Evolutionary conservation across 1,140 invertebrate species (phyloP), one percentile per base, ranked within the genome.

Genomic region (Cydia strobilella): DNA sequence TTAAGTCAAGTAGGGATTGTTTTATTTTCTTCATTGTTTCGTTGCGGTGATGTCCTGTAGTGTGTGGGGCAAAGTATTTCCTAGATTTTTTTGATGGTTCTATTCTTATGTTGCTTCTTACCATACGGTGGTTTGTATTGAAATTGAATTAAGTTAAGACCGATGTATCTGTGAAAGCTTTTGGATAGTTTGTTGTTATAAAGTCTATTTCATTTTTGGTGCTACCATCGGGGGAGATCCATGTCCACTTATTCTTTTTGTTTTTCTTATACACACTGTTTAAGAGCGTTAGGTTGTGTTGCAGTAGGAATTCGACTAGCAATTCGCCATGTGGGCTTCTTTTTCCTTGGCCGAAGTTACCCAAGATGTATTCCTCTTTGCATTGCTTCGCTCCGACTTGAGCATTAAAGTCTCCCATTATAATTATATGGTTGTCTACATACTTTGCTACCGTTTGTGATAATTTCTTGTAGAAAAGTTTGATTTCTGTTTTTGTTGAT

Each of bases 201-300:
- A 25, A 35, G 74, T 76, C 18, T 74, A 71, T 25, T 74, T 59
- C 72, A 51, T 79, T 79, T 75, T 51, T 76, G 45, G 15, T 10
- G 7, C 63, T 65, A n/a, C 74, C 74, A 12, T 31, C 42, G 18
- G 74, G 74, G 45, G 77, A 79, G 0, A 69, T 73, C 77, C 66
- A 79, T 10, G 75, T 78, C 77, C 77, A 77, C 42, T 71, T 80
- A 20, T 73, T 76, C 23, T 73, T 77, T 54, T 65, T 39, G 3
- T 74, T 77, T 76, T 80, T 80, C 48, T 74, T 77, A 54, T 73
- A 79, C 13, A 76, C 69, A 63, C 35, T 74, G 74, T 78, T 78
- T 39, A 80, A 59, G 42, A 80, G 39, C 12, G 72, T 72, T 18
- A 76, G 23, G 20, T 79, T 74, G n/a, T 78, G 74, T 74, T 78